Percentiles rank a stretch among this genome's conserved stretches.
Conservation (phyloP, 1,140 invertebrate genomes). For the Prorops nasuta region DNA sequence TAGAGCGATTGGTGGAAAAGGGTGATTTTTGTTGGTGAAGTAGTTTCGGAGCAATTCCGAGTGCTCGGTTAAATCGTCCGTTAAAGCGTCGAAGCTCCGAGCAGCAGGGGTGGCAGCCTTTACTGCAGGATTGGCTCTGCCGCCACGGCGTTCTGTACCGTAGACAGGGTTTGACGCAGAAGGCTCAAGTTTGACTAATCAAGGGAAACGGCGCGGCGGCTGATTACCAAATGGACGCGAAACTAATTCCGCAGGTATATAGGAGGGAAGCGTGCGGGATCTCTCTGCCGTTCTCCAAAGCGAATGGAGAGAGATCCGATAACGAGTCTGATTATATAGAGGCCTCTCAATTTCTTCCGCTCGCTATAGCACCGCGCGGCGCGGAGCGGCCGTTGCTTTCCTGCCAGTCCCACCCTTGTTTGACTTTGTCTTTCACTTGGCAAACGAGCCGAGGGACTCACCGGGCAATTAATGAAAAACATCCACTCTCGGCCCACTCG, state of each 20-base stretch:
- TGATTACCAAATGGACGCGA: slow-evolving; percentile 31
- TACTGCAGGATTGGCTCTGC: too few relatives aligned
- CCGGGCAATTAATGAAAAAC: slow-evolving; percentile 32
- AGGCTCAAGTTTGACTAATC: slow-evolving; percentile 24
- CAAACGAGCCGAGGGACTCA: slow-evolving; percentile 18
- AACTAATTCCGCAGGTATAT: slow-evolving; percentile 25
- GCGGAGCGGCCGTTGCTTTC: too few relatives aligned
- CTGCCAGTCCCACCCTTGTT: slow-evolving; percentile 21
- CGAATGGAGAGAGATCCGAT: slow-evolving; percentile 18
- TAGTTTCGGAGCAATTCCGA: slow-evolving; percentile 8
- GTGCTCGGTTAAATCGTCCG: slow-evolving; percentile 27
- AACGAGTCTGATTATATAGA: slow-evolving; percentile 27
- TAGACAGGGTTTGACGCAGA: neutral
- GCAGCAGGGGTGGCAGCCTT: too few relatives aligned
- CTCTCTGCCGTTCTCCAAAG: neutral
- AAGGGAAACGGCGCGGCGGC: slow-evolving; percentile 26
- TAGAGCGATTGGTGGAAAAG: too few relatives aligned
- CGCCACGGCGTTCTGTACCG: neutral
- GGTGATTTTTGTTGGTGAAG: too few relatives aligned
- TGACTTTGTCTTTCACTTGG: slow-evolving; percentile 28
- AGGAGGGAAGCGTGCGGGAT: too few relatives aligned
- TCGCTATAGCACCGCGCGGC: too few relatives aligned
- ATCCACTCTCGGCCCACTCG: slow-evolving; percentile 11
- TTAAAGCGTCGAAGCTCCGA: slow-evolving; percentile 17
- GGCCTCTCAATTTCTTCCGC: slow-evolving; percentile 20